Base-by-base conservation (phyloP, 2,113 vertebrate genomes). In the Heptranchias perlo region DNA sequence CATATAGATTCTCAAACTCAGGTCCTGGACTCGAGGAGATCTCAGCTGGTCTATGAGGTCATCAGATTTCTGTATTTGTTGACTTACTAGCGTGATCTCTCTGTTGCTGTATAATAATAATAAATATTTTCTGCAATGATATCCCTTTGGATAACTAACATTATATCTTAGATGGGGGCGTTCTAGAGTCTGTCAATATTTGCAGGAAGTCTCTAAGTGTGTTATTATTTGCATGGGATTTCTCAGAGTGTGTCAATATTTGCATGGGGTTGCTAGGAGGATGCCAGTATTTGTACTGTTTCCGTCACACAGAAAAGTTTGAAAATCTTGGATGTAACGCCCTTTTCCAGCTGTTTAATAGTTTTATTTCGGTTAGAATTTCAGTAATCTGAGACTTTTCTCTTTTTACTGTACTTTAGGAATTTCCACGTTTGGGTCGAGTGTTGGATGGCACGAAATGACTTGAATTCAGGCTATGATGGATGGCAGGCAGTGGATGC, bases 401-500 rank as follows among this genome's bases (percentile, higher is more conserved):
- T 23, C 2, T 73, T 64, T 49, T 94, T 0, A 13, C 96, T 96
- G 49, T 96, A 76, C 65, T 64, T 67, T 89, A 98, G 97, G 97
- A 97, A 98, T 73, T 98, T 96, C 96, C 97, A 98, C 0, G 97
- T 97, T 3, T 98, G 97, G 97, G 96, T 97, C 25, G 97, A 98
- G 95, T 97, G 97, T 92, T 98, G 97, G 97, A 98, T 98, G 97
- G 96, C 96, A 1, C 96, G 97, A 4, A 96, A 94, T 10, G 97
- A 98, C 96, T 96, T 98, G 44, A 96, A 96, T 0, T 64, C 96
- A 0, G 97, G 97, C 3, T 97, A 96, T 0, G 97, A 97, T n/a
- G 97, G 97, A 10, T 98, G 97, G 97, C 97, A 98, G 96, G 96
- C 97, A 28, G 82, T 98, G 82, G 97, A 98, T 0, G 97, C 97